phyloP scores from a whole-genome alignment of 2,888 invertebrate genomes.

The Calameuta idolon region DNA sequence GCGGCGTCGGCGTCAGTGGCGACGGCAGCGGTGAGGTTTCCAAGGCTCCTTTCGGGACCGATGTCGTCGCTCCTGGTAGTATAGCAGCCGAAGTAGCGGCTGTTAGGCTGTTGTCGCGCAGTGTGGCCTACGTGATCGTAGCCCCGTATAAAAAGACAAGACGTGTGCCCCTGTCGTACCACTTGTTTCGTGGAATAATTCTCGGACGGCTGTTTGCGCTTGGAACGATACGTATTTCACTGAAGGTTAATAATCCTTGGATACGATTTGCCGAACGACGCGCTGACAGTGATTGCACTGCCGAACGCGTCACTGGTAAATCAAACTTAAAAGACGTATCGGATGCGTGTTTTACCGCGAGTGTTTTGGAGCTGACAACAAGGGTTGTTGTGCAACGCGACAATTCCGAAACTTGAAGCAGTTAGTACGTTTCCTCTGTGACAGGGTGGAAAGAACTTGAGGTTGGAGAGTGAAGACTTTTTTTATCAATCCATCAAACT shows the following conservation, averaged over 20 bases:
- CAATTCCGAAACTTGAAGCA: background rate
- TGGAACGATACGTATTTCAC: background rate
- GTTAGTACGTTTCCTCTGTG: background rate
- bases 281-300: background rate
- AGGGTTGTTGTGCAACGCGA: background rate
- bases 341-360: background rate
- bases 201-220: background rate
- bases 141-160: conserved; percentile 49
- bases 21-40: conserved; percentile 18
- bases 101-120: conserved; percentile 25
- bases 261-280: background rate
- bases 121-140: conserved; percentile 50
- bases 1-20: background rate
- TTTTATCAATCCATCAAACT: background rate
- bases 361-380: background rate
- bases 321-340: background rate
- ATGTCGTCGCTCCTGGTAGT: conserved; percentile 48
- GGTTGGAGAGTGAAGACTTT: background rate
- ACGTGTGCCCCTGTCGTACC: conserved; percentile 25
- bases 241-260: background rate
- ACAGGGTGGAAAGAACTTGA: background rate
- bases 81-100: conserved; percentile 21
- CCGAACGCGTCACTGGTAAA: background rate
- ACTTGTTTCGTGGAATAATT: conserved; percentile 34
- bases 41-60: conserved; percentile 40